These are phyloP conservation scores for Strix uralensis DNA, from an alignment of 2,113 vertebrate species.

Conservation along the genomic window DNA sequence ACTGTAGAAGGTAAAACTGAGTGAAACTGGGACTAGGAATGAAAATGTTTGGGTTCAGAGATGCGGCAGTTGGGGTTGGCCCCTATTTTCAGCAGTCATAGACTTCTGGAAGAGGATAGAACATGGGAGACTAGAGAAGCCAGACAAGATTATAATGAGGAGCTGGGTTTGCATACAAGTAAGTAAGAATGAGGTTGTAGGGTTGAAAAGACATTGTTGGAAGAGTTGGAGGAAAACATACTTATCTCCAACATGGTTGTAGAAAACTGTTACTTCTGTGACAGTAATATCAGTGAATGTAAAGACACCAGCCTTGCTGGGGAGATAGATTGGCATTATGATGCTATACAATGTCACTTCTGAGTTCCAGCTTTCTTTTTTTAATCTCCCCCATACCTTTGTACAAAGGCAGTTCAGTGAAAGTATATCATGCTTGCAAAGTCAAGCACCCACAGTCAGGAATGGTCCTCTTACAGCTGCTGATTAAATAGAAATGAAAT, in stretches of 20 bases:
- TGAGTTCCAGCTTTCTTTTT: not conserved
- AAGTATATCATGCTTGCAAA: not conserved
- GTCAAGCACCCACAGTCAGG: not conserved
- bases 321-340: not conserved
- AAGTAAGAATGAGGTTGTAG: not conserved
- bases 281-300: not conserved
- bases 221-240: not conserved
- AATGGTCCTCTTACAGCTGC: not conserved
- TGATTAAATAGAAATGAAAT: not conserved
- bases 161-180: not conserved
- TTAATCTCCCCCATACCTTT: not conserved
- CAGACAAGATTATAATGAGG: not conserved
- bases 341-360: not conserved
- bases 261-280: not conserved
- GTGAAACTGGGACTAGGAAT: not conserved
- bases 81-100: not conserved
- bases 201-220: not conserved
- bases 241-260: not conserved
- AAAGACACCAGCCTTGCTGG: not conserved
- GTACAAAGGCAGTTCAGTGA: not conserved
- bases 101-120: not conserved
- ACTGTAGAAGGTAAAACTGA: not conserved
- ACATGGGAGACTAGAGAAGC: not conserved
- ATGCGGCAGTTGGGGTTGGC: not conserved
- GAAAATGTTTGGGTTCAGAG: not conserved